Evolutionary conservation across 2,888 invertebrate genomes (phyloP).

Genomic region (Fragum whitleyi): DNA sequence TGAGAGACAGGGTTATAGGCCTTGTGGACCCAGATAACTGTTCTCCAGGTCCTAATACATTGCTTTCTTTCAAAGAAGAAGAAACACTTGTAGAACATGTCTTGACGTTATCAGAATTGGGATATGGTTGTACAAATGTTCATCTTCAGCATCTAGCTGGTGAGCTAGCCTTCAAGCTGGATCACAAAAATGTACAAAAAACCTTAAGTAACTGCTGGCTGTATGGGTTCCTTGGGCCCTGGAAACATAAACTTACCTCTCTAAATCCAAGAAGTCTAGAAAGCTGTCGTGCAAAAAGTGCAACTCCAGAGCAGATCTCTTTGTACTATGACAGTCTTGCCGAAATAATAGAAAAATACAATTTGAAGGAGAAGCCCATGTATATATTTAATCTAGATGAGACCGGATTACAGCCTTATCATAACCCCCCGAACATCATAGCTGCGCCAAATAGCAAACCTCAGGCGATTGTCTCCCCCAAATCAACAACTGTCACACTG

Average conservation of each 20-base stretch:
- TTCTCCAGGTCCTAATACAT: neutral
- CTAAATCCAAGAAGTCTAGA: constrained; percentile 6
- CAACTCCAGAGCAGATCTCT: constrained; percentile 18
- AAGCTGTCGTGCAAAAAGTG: constrained; percentile 9
- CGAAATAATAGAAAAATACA: constrained; percentile 17
- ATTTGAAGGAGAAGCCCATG: constrained; percentile 35
- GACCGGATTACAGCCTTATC: constrained; percentile 34
- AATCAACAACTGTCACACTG: constrained; percentile 29
- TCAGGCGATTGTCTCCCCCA: constrained; percentile 22
- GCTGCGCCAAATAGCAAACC: constrained; percentile 18
- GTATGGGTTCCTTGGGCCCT: neutral
- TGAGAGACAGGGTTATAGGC: neutral
- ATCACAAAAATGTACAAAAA: neutral
- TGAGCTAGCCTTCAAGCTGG: neutral
- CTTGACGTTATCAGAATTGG: neutral
- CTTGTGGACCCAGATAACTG: neutral
- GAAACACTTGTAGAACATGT: neutral
- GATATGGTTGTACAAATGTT: neutral
- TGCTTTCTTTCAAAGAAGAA: neutral
- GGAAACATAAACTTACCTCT: neutral
- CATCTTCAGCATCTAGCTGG: neutral
- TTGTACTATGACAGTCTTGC: constrained; percentile 29
- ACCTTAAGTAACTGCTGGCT: neutral
- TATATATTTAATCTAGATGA: constrained; percentile 50
- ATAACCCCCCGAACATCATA: constrained; percentile 11